These are phyloP conservation scores for Myotis brandtii DNA, from an alignment of 2,113 vertebrate species.

Conservation along the genomic window DNA sequence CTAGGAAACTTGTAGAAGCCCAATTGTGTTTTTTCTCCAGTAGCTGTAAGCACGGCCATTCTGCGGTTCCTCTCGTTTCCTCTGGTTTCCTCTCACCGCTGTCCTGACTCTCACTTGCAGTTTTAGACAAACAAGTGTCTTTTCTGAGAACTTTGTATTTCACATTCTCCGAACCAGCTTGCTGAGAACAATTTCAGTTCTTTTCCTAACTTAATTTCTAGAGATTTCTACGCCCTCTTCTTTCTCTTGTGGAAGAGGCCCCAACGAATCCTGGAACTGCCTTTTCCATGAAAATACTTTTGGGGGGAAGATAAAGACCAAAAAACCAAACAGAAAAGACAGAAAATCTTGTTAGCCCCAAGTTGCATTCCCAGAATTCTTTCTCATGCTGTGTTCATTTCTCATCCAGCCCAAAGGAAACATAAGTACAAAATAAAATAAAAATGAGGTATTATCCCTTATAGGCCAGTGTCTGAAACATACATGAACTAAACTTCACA, in stretches of 20 bases:
- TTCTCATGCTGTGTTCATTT: conserved; percentile 17
- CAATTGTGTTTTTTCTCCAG: not conserved
- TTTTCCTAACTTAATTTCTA: not conserved
- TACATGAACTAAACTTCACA: not conserved
- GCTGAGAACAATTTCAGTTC: conserved; percentile 29
- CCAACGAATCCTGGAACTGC: not conserved
- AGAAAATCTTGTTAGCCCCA: not conserved
- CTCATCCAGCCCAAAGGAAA: conserved; percentile 25
- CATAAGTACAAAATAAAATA: conserved; percentile 2
- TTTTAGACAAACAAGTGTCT: not conserved
- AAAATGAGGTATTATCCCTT: not conserved
- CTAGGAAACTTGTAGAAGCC: not conserved
- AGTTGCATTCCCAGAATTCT: conserved; percentile 19
- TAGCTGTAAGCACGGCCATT: not conserved
- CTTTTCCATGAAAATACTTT: not conserved
- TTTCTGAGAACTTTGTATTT: not conserved
- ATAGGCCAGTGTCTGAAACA: not conserved
- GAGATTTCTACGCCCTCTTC: not conserved
- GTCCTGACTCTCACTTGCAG: not conserved
- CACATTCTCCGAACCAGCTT: not conserved
- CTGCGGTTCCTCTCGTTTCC: not conserved
- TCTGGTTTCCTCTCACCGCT: not conserved
- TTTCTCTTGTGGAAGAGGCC: not conserved
- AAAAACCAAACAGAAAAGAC: not conserved
- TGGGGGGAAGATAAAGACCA: not conserved